Evolutionary conservation across 1,140 invertebrate genomes (phyloP).

Genomic region (Cepaea nemoralis): DNA sequence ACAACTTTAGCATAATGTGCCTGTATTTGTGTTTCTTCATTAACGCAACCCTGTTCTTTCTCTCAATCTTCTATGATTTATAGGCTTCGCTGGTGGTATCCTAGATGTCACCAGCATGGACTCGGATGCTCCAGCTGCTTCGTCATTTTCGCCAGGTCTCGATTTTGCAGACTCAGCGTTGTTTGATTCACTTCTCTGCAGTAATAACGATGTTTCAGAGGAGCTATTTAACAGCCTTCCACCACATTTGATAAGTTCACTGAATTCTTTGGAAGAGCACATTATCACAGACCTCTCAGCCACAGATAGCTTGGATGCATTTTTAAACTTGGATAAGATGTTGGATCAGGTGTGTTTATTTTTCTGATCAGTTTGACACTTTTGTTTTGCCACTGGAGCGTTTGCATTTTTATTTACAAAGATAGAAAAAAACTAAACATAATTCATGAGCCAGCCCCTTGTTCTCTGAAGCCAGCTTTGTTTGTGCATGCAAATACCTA

Average conservation of each 20-base stretch:
- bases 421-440: too few species aligned
- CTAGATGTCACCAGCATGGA: constrained; percentile 38
- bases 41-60: background rate
- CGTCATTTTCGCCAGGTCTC: background rate
- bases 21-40: background rate
- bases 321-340: constrained; percentile 52
- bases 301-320: constrained; percentile 56
- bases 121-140: background rate
- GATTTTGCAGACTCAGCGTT: background rate
- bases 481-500: too few species aligned
- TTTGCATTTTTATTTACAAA: too few species aligned
- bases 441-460: too few species aligned
- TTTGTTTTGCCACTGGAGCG: too few species aligned
- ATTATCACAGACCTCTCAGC: constrained; percentile 42
- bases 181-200: too few species aligned
- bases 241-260: constrained; percentile 6
- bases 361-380: too few species aligned
- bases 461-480: too few species aligned
- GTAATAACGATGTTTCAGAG: background rate
- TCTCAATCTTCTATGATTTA: background rate
- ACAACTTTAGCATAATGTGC: background rate
- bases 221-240: background rate
- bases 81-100: constrained; percentile 40
- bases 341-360: too few species aligned
- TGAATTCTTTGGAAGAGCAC: constrained; percentile 18